phyloP scores from a whole-genome alignment of 2,888 invertebrate genomes.

The Drosophila nr. medialis region DNA sequence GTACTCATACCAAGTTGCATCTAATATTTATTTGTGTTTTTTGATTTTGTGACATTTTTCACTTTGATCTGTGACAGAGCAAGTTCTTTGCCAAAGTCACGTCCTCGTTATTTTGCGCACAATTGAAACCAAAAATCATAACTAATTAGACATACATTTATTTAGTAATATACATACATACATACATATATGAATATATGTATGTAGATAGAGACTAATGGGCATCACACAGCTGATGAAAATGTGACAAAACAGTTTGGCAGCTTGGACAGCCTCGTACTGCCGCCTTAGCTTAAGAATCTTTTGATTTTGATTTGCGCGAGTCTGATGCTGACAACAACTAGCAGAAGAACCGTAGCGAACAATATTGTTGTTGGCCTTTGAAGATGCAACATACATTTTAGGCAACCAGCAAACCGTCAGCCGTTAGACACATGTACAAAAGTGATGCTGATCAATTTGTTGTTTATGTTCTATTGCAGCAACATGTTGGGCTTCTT shows the following conservation, averaged over 20 bases:
- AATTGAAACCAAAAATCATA: conserved; percentile 64
- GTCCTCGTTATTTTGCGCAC: conserved; percentile 65
- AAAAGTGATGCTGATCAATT: conserved; percentile 3
- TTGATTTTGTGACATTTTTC: conserved; percentile 54
- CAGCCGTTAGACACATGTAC: conserved; percentile 6
- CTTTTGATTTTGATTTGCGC: conserved; percentile 46
- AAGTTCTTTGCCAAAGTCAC: conserved; percentile 81
- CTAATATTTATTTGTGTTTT: conserved; percentile 63
- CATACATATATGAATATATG: background rate
- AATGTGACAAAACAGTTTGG: conserved; percentile 75
- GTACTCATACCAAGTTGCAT: conserved; percentile 12
- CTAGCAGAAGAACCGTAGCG: conserved; percentile 2
- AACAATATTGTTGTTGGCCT: conserved; percentile 9
- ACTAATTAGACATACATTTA: conserved; percentile 78
- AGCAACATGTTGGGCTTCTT: background rate
- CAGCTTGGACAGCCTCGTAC: conserved; percentile 68
- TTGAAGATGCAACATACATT: conserved; percentile 34
- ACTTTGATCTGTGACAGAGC: conserved; percentile 70
- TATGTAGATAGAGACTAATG: conserved; percentile 20
- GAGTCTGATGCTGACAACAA: conserved; percentile 38
- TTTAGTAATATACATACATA: conserved; percentile 22
- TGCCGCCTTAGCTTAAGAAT: conserved; percentile 35
- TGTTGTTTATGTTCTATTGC: conserved; percentile 47
- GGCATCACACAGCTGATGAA: conserved; percentile 59
- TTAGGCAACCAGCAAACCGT: conserved; percentile 7